Percentiles rank a stretch among this genome's conserved stretches.
Conservation (phyloP, 2,113 vertebrate species). For the Anser brachyrhynchus region DNA sequence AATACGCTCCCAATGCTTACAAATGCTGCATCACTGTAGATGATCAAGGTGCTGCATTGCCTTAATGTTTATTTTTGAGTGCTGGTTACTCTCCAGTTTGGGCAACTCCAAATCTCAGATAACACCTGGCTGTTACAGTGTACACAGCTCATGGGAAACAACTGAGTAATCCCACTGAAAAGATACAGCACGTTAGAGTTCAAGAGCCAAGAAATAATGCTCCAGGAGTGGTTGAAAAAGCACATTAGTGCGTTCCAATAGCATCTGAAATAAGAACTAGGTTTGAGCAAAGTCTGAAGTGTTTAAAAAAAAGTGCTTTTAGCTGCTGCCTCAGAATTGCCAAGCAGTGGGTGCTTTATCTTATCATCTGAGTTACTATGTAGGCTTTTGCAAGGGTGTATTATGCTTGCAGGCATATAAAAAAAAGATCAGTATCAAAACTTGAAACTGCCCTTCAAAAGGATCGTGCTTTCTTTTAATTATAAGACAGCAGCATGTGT, state of each 20-base stretch:
- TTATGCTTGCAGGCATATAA: background rate
- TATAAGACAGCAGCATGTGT: background rate
- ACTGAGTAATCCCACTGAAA: background rate
- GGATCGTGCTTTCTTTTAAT: background rate
- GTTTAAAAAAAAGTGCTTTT: background rate
- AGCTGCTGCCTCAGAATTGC: background rate
- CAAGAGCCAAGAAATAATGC: background rate
- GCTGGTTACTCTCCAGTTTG: background rate
- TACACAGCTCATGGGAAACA: background rate
- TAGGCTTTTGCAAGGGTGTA: background rate
- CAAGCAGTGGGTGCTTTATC: background rate
- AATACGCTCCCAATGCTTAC: background rate
- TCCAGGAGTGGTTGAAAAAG: background rate
- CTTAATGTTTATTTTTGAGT: background rate
- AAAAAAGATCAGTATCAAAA: background rate
- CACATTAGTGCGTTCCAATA: no score
- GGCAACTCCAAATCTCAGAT: background rate
- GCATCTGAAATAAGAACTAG: background rate
- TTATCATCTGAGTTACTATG: background rate
- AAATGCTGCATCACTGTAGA: background rate
- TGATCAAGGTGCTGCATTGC: background rate
- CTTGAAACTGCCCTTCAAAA: background rate
- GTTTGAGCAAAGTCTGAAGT: background rate
- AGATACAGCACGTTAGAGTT: rapidly evolving
- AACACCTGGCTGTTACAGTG: background rate